phyloP scores from a whole-genome alignment of 2,888 invertebrate species.

The Nomada lathburiana region DNA sequence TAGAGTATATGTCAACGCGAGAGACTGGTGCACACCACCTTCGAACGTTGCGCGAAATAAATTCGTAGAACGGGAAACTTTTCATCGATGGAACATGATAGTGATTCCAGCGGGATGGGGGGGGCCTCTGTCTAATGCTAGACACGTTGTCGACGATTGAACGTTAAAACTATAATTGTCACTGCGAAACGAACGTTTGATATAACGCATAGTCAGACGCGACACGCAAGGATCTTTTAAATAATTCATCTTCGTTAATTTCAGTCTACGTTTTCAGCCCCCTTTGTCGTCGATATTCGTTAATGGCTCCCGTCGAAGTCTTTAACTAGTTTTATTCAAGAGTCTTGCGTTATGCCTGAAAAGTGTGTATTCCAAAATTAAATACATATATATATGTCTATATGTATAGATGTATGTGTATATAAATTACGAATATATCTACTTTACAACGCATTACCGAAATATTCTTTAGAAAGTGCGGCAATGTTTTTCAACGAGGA shows the following conservation, averaged over 20 bases:
- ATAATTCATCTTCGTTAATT: background rate
- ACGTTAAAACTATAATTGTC: conserved; percentile 36
- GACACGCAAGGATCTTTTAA: conserved; percentile 10
- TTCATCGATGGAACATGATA: conserved; percentile 6
- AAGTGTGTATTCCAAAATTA: conserved; percentile 54
- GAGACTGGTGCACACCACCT: background rate
- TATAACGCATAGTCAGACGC: conserved; percentile 7
- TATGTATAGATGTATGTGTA: conserved; percentile 11
- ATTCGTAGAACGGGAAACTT: background rate
- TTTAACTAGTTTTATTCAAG: conserved; percentile 35
- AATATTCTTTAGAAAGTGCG: conserved; percentile 15
- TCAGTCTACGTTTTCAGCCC: conserved; percentile 22
- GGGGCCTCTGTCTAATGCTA: background rate
- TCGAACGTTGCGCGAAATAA: too few relatives aligned
- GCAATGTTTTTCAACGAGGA: background rate
- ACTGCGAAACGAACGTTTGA: conserved; percentile 7
- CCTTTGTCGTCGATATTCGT: conserved; percentile 4
- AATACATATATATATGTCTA: conserved; percentile 29
- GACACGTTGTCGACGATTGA: conserved; percentile 8
- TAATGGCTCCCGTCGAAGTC: background rate
- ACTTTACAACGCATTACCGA: conserved; percentile 28
- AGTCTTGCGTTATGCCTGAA: conserved; percentile 43
- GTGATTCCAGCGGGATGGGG: conserved; percentile 11
- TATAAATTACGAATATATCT: conserved; percentile 41
- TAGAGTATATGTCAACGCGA: background rate